Conservation (phyloP, 1,140 invertebrate genomes). For the Mactra quadrangularis region DNA sequence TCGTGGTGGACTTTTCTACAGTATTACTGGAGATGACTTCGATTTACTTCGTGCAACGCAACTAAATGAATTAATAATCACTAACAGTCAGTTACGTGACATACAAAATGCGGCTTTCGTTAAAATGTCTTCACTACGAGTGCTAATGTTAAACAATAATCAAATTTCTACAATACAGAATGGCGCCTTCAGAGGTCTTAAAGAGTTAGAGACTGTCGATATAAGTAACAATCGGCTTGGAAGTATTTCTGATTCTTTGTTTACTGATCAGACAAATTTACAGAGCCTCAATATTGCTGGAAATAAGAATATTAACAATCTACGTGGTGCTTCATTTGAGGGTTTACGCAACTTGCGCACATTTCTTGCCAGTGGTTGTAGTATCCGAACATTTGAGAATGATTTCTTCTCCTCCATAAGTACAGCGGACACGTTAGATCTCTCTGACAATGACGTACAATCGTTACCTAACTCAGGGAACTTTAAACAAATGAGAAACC, state of each 20-base stretch:
- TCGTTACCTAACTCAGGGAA: conserved; percentile 15
- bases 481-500: conserved; percentile 22
- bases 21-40: conserved; percentile 7
- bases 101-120: conserved; percentile 20
- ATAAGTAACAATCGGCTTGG: conserved; percentile 38
- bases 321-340: conserved; percentile 23
- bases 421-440: conserved; percentile 33
- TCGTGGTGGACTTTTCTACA: background rate
- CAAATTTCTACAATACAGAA: conserved; percentile 9
- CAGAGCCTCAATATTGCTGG: conserved; percentile 10
- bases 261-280: conserved; percentile 34
- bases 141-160: conserved; percentile 34
- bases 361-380: conserved; percentile 30
- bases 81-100: background rate
- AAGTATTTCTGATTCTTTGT: conserved; percentile 43
- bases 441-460: conserved; percentile 39
- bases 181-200: conserved; percentile 12
- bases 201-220: background rate
- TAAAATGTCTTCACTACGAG: background rate
- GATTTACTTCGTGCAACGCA: background rate
- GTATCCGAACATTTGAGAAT: conserved; percentile 39
- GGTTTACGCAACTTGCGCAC: conserved; percentile 21
- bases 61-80: conserved; percentile 3
- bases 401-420: conserved; percentile 39
- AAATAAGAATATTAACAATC: conserved; percentile 44